Conservation (phyloP, 2,113 vertebrate species). For the Neopipo cinnamomea region DNA sequence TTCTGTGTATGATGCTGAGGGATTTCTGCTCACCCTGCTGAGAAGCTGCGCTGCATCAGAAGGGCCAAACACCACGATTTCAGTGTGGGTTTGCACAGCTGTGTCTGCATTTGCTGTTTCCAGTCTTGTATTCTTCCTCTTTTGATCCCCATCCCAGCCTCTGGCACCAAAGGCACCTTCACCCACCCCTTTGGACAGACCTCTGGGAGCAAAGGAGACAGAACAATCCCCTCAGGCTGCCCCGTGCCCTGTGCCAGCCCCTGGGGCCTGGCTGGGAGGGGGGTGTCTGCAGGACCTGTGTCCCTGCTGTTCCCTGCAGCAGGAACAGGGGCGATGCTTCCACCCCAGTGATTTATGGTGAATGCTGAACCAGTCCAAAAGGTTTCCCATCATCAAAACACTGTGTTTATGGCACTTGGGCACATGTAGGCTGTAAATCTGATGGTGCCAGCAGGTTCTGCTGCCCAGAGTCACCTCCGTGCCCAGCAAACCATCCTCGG, state of each 20-base stretch:
- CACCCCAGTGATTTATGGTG: not conserved
- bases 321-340: not conserved
- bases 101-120: not conserved
- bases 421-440: not conserved
- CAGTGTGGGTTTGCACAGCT: not conserved
- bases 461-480: not conserved
- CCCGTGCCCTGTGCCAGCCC: too few relatives aligned
- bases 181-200: not conserved
- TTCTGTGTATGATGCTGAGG: not conserved
- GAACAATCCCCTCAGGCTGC: not conserved
- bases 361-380: not conserved
- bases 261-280: not conserved
- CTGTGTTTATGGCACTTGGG: not conserved
- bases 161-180: not conserved
- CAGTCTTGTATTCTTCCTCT: not conserved
- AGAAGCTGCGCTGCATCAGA: not conserved
- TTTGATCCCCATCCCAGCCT: not conserved
- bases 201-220: not conserved
- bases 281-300: not conserved
- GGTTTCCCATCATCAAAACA: not conserved
- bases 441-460: not conserved
- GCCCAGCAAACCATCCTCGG: not conserved
- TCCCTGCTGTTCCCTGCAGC: not conserved
- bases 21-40: not conserved
- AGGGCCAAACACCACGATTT: fast-evolving